These are phyloP conservation scores for Chloebia gouldiae DNA, from an alignment of 2,113 vertebrate genomes.

Conservation along the genomic window DNA sequence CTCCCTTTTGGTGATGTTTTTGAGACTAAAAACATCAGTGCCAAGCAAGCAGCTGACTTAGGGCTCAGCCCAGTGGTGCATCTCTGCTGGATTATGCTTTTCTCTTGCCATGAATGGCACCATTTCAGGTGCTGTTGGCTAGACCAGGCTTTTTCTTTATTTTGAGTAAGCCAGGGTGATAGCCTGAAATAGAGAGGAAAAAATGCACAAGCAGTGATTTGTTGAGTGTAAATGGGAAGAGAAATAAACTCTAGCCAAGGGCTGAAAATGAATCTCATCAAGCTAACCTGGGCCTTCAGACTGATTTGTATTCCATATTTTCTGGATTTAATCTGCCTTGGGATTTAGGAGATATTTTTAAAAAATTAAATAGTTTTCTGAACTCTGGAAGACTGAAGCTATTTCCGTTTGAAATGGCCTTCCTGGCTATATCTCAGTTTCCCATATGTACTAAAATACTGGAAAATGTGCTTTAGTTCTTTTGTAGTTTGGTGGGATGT, in stretches of 20 bases:
- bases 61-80: background rate
- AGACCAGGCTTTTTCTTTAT: background rate
- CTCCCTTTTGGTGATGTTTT: background rate
- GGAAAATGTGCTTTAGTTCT: background rate
- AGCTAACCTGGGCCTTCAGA: background rate
- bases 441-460: background rate
- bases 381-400: constrained; percentile 13
- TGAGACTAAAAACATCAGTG: background rate
- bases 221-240: background rate
- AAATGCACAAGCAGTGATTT: background rate
- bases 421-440: background rate
- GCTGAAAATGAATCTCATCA: background rate
- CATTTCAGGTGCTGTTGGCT: background rate
- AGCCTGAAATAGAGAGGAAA: background rate
- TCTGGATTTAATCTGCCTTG: background rate
- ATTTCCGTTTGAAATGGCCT: background rate
- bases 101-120: background rate
- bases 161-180: background rate
- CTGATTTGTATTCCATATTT: constrained; percentile 4
- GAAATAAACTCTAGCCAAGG: constrained; percentile 1
- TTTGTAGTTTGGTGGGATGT: background rate
- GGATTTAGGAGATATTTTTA: constrained; percentile 18
- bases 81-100: background rate
- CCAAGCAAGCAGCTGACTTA: background rate
- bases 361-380: constrained; percentile 17